Evolutionary conservation across 2,888 invertebrate species (phyloP).

Genomic region (Neoitamus cyanurus): DNA sequence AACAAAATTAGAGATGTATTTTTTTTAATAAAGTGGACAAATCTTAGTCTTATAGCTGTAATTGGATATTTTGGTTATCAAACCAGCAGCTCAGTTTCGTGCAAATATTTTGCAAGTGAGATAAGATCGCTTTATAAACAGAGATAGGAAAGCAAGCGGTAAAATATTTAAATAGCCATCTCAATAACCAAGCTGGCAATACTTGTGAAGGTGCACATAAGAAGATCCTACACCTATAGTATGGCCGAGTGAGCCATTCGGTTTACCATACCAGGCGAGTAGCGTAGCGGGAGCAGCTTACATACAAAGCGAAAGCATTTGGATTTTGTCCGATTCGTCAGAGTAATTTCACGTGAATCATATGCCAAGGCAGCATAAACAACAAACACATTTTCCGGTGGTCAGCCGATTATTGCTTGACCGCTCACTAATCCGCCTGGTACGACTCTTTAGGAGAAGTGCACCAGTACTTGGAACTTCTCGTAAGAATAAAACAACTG

Average conservation of each 20-base stretch:
- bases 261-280: background rate
- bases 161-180: background rate
- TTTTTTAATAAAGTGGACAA: background rate
- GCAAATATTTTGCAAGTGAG: background rate
- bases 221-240: background rate
- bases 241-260: background rate
- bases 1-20: background rate
- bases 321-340: background rate
- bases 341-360: constrained; percentile 5
- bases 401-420: background rate
- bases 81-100: background rate
- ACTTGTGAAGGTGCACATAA: background rate
- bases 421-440: background rate
- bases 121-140: background rate
- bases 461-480: background rate
- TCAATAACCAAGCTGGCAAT: background rate
- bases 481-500: background rate
- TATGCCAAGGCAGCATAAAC: background rate
- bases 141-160: background rate
- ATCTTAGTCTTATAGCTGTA: background rate
- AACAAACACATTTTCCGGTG: background rate
- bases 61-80: background rate
- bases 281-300: background rate
- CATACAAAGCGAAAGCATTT: background rate
- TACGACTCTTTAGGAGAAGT: background rate